Evolutionary conservation across 1,140 invertebrate species (phyloP), one percentile per base, ranked within the genome.

Genomic region (Hetaerina americana): DNA sequence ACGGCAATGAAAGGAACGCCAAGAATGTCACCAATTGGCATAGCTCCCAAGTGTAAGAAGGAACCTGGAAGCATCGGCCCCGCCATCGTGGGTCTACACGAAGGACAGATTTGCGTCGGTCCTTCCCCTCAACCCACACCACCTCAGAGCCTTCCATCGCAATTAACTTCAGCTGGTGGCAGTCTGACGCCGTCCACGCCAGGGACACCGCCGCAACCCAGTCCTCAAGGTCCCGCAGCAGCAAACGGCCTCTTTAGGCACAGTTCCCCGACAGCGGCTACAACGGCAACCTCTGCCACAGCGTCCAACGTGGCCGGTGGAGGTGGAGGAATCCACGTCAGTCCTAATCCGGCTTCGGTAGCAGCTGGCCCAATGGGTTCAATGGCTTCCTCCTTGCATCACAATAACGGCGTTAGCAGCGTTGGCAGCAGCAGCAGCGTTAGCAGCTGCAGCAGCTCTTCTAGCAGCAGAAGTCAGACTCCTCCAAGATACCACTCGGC

Each of bases 181-280:
- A 87, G 85, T 74, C 77, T 89, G 1, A 89, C 88, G 0, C 87
- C 87, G 0, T 87, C 86, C 0, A 87, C 87, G 8, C 87, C 87
- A 0, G 85, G 86, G 5, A 87, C 87, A 1, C 85, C 87, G 0
- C 85, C 84, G 1, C 8, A 81, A 86, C 73, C 86, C n/a, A 84
- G 82, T 73, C 82, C 83, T 0, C 71, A 83, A 0, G 77, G 79
- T 76, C 75, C n/a, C 69, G 28, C 66, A 5, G 70, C 70, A 0
- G 27, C 73, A 24, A 57, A 57, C 22, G 40, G 40, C 22, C 15
- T 57, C 2, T 70, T 27, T 40, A 40, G 70, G 12, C 70, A 70
- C 40, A 40, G 26, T 40, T 70, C 71, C 0, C 57, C 71, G 5
- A 31, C 71, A 22, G 57, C 71, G 5, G 71, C 71, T 5, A 71